A percentile compares a stretch with the other conserved stretches of the same genome.
phyloP scores from a whole-genome alignment of 37 sponge, comb jelly and placozoan species.

The Cliona cf. orientalis region DNA sequence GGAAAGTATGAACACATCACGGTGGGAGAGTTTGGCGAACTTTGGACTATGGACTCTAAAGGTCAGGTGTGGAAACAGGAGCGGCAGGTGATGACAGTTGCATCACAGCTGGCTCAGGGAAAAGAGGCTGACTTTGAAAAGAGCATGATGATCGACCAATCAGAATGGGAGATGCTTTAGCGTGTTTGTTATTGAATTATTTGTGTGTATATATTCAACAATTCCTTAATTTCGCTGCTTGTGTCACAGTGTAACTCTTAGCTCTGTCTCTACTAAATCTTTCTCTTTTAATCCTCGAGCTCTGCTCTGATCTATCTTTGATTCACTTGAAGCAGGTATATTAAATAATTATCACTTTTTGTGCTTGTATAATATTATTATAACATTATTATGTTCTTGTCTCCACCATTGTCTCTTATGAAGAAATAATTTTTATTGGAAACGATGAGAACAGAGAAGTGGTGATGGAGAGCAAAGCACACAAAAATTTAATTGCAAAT shows the following conservation, averaged over 20 bases:
- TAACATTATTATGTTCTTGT: too few relatives aligned
- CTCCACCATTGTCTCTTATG: too few relatives aligned
- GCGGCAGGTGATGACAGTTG: slow-evolving; percentile 20
- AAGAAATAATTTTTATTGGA: too few relatives aligned
- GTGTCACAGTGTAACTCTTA: not conserved
- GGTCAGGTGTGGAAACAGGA: slow-evolving; percentile 67
- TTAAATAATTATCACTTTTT: not conserved
- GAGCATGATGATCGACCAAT: not conserved
- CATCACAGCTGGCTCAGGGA: slow-evolving; percentile 2
- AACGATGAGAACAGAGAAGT: too few relatives aligned
- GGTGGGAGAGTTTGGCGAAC: slow-evolving; percentile 58
- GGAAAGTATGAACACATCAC: slow-evolving; percentile 76
- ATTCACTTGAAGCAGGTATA: not conserved
- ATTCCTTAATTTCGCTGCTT: too few relatives aligned
- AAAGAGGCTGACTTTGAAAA: not conserved
- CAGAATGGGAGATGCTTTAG: slow-evolving; percentile 47
- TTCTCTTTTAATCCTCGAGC: not conserved
- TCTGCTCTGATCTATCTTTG: not conserved
- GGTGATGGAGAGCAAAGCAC: too few relatives aligned
- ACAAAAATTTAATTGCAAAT: too few relatives aligned
- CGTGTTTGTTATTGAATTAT: too few relatives aligned
- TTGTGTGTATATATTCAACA: too few relatives aligned
- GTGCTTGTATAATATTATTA: too few relatives aligned
- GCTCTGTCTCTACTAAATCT: not conserved
- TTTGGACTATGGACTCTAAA: slow-evolving; percentile 67